These are phyloP conservation scores for Onychomys torridus DNA, from an alignment of 2,797 vertebrate genomes.

Conservation along the genomic window DNA sequence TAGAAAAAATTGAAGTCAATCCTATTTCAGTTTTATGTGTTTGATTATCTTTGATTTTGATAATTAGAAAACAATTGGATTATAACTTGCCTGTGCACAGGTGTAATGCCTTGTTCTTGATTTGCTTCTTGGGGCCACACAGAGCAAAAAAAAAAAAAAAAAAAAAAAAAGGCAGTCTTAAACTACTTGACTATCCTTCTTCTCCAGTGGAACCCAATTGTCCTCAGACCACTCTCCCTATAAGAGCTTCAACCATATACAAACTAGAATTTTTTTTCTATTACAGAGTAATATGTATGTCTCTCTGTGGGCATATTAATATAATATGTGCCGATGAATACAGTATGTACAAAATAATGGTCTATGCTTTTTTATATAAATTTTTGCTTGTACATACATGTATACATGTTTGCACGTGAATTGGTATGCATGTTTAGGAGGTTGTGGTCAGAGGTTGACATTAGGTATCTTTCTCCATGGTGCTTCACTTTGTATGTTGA, in stretches of 20 bases:
- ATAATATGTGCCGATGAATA: background rate
- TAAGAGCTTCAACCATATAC: background rate
- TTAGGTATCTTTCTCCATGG: background rate
- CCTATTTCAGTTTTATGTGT: background rate
- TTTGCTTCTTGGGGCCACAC: background rate
- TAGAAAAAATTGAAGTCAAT: background rate
- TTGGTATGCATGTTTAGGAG: background rate
- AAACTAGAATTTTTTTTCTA: background rate
- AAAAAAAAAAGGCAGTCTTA: too few species aligned
- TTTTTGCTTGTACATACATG: background rate
- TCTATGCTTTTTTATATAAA: background rate
- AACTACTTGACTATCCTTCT: background rate
- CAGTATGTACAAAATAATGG: background rate
- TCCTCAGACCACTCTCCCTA: background rate
- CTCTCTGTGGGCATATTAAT: background rate
- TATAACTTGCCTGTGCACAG: background rate
- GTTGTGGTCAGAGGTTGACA: background rate
- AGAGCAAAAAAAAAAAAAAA: background rate
- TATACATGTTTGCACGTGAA: background rate
- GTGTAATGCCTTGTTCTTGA: background rate
- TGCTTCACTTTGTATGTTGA: background rate
- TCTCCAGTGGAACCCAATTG: background rate
- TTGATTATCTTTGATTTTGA: background rate
- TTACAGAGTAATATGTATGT: background rate
- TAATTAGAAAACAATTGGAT: background rate